Evolutionary conservation across 2,113 vertebrate genomes (phyloP), one percentile per base, ranked within the genome.

Genomic region (Arvicanthis niloticus): DNA sequence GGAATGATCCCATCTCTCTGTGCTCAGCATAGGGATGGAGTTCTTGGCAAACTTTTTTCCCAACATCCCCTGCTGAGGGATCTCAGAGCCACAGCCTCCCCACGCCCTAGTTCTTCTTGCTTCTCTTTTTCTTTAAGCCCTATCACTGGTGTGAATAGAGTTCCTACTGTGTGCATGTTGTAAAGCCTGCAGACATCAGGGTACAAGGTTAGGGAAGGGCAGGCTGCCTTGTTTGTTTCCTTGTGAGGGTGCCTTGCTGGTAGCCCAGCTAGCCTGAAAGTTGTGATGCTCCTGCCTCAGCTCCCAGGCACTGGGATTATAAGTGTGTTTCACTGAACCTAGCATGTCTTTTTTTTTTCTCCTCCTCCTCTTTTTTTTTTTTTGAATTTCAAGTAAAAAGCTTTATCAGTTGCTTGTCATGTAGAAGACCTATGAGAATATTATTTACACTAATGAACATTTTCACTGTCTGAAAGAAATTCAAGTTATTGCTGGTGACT

Each of bases 1-100:
- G 42, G 16, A 62, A 88, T 0, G 42, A 5, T 81, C 70, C 34
- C 0, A 0, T 21, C 56, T 58, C 51, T 22, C 51, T 26, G 7
- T 0, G 15, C 24, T 67, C 21, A 34, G 81, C 75, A 22, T 19
- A 8, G 3, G 13, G 86, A 81, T 45, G 2, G 0, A 34, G 45
- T 15, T 58, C 60, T 62, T 60, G 22, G 53, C 60, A 48, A 76
- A 10, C 84, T 37, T 53, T 42, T 91, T 87, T 77, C n/a, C 75
- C 0, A 0, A 40, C 78, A 8, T 0, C 22, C 45, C 75, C 86
- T 37, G 51, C 9, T 3, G 12, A 24, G 12, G 62, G 42, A 88
- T 37, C 60, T 26, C 40, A 4, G 70, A 21, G 73, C 70, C 2
- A 0, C 73, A 70, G 58, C 68, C 40, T 1, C 72, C 13, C 45